Evolutionary conservation across 2,888 invertebrate genomes (phyloP).

Genomic region (Hipparchia semele): DNA sequence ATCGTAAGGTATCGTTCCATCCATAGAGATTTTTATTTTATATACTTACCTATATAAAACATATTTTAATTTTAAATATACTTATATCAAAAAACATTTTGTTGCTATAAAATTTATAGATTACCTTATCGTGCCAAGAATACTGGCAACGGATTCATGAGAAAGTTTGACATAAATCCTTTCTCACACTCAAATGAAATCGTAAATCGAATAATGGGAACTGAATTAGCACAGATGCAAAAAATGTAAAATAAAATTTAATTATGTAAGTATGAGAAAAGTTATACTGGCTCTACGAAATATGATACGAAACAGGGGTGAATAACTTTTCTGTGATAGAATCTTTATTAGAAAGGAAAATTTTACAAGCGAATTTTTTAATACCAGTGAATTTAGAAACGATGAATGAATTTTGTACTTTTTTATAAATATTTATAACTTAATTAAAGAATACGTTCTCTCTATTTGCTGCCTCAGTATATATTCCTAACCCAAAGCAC

Average conservation of each 20-base stretch:
- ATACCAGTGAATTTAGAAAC: neutral
- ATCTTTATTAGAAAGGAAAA: neutral
- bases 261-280: conserved; percentile 3
- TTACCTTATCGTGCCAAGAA: too few species aligned
- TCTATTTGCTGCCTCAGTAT: too few species aligned
- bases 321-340: neutral
- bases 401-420: too few species aligned
- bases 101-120: too few species aligned
- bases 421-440: too few species aligned
- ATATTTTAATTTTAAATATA: too few species aligned
- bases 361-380: neutral
- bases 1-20: too few species aligned
- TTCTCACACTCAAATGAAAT: neutral
- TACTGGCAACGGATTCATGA: neutral
- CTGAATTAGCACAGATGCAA: neutral
- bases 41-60: too few species aligned
- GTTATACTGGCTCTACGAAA: neutral
- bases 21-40: neutral
- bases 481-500: too few species aligned
- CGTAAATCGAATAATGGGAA: neutral
- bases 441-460: too few species aligned
- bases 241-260: neutral
- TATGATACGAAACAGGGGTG: conserved; percentile 3
- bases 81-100: too few species aligned
- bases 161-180: neutral